phyloP scores from a whole-genome alignment of 2,797 vertebrate species.

The Periophthalmus magnuspinnatus region DNA sequence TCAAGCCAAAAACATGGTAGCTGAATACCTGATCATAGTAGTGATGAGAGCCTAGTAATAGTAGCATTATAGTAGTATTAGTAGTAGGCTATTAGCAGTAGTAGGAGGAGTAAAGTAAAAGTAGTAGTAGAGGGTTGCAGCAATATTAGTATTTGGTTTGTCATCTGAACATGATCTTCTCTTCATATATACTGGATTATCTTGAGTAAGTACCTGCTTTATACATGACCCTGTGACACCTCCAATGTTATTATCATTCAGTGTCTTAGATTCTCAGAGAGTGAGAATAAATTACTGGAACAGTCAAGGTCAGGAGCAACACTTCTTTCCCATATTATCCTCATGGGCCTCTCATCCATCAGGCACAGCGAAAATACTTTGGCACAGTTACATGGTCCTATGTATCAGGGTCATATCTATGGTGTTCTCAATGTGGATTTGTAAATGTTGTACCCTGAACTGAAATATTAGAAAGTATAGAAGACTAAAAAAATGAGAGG shows the following conservation, averaged over 20 bases:
- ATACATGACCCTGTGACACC: slow-evolving; percentile 43
- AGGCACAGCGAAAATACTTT: slow-evolving; percentile 25
- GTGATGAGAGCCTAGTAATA: background rate
- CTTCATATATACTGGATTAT: slow-evolving; percentile 16
- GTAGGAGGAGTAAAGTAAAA: background rate
- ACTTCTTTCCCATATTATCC: slow-evolving; percentile 37
- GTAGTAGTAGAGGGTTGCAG: too few species aligned
- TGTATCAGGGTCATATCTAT: slow-evolving; percentile 12
- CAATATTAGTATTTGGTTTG: background rate
- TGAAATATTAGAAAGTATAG: background rate
- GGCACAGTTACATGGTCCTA: slow-evolving; percentile 29
- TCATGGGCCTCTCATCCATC: slow-evolving; percentile 50
- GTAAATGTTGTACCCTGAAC: background rate
- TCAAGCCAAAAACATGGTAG: too few species aligned
- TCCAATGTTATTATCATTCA: slow-evolving; percentile 49
- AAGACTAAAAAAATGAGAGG: background rate
- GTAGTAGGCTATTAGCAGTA: too few species aligned
- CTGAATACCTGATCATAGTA: background rate
- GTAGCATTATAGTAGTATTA: too few species aligned
- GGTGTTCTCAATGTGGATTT: slow-evolving; percentile 22
- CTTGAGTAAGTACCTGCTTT: slow-evolving; percentile 27
- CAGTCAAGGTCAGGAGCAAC: slow-evolving; percentile 59
- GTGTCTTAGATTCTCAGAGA: slow-evolving; percentile 36
- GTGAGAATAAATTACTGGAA: slow-evolving; percentile 55
- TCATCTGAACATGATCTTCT: background rate